Base-by-base conservation (phyloP, 2,888 invertebrate species). In the Lymantria dispar region DNA sequence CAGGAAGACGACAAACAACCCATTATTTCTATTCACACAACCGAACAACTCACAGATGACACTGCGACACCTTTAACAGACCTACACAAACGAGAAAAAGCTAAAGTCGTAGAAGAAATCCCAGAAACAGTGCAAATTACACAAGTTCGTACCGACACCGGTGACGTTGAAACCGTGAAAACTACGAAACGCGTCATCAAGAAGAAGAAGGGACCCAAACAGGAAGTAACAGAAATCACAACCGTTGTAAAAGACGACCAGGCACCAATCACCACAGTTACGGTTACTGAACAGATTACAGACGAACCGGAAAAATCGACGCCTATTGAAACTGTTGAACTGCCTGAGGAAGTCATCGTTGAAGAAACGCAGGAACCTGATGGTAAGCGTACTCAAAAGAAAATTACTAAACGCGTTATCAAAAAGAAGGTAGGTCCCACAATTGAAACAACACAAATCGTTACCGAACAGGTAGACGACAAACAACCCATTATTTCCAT, bases 131-230 rank as follows among this genome's bases (percentile, higher is more conserved):
- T n/a, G n/a, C n/a, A n/a, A n/a, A n/a, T n/a, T n/a, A n/a, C n/a
- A n/a, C n/a, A n/a, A n/a, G n/a, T n/a, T n/a, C n/a, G n/a, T n/a
- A n/a, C n/a, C n/a, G n/a, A n/a, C n/a, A n/a, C n/a, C n/a, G n/a
- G n/a, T n/a, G n/a, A n/a, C n/a, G n/a, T n/a, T n/a, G n/a, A n/a
- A n/a, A n/a, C n/a, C n/a, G n/a, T n/a, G n/a, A n/a, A n/a, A n/a
- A n/a, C n/a, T n/a, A n/a, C n/a, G n/a, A n/a, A n/a, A n/a, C n/a
- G n/a, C n/a, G n/a, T n/a, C n/a, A n/a, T n/a, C n/a, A n/a, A n/a
- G n/a, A 75, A 74, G 48, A 69, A 74, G 36, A 68, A 65, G 48
- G 68, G 70, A 0, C 54, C 56, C 2, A 64, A 72, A 15, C 58
- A 64, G 41, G 70, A 72, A 45, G 51, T 71, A 0, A 70, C 70